Percentiles rank a stretch among this genome's conserved stretches.
Conservation (phyloP, 2,797 vertebrate genomes). For the Pipistrellus nathusii region DNA sequence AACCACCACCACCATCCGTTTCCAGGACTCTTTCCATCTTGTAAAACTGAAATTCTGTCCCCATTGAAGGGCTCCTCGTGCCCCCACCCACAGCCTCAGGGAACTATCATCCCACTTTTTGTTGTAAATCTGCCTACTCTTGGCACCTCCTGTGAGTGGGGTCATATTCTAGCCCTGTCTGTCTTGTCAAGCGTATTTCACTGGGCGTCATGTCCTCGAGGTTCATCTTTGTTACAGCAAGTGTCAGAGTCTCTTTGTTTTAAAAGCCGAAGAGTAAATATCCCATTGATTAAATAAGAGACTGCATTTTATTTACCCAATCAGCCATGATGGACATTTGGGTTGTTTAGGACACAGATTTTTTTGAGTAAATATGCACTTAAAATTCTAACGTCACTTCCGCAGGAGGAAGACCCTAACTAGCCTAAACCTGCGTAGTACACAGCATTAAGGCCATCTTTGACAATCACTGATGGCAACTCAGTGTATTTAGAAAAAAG, state of each 20-base stretch:
- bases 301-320: neutral
- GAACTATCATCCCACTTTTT: neutral
- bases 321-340: neutral
- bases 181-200: neutral
- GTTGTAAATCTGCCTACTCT: neutral
- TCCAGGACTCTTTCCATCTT: neutral
- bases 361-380: conserved; percentile 40
- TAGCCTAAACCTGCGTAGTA: neutral
- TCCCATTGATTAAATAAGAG: neutral
- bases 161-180: neutral
- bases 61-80: neutral
- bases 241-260: neutral
- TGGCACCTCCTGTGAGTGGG: neutral
- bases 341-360: neutral
- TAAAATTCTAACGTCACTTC: conserved; percentile 42
- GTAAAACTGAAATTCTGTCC: neutral
- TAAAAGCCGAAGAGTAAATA: neutral
- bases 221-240: neutral
- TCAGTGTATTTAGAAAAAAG: neutral
- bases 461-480: neutral
- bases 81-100: neutral
- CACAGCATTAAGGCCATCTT: neutral
- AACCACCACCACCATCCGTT: neutral
- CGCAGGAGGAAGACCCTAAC: neutral
- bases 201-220: neutral